Base-by-base conservation (phyloP, 2,797 vertebrate species). In the Gallirallus australis region DNA sequence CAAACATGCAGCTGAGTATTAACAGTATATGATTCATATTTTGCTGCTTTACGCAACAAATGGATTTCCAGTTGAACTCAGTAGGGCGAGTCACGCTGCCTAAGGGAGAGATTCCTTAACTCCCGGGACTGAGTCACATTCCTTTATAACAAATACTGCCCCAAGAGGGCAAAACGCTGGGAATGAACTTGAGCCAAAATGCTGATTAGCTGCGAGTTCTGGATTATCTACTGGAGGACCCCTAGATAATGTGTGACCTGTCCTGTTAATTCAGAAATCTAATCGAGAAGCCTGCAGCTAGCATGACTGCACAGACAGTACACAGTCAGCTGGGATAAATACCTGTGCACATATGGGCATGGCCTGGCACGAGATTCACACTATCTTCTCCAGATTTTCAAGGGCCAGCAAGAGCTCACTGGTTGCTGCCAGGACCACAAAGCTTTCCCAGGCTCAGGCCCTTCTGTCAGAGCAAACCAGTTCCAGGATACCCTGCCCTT, bases 31-130 rank as follows among this genome's bases (percentile, higher is more conserved):
- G 89, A 96, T 89, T 87, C 78, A 87, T 75, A 80, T 85, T 93
- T 85, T 91, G 45, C 68, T 77, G 28, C 61, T 92, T 82, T 75
- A 85, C 75, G 56, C 64, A 82, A 85, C 28, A 70, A 94, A 92
- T 85, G 39, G 45, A 90, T 96, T 94, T 90, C 71, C 18, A 80
- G 80, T 89, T 90, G 70, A 95, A 90, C 90, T 90, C 86, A 80
- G 60, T 40, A 83, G 54, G 73, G 90, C 21, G 2, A 96, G 81
- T 82, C 88, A 86, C 42, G 15, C 28, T 82, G 88, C 93, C 88
- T 82, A 39, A 69, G n/a, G 92, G 54, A 82, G n/a, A 13, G 56
- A 94, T 96, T 88, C 80, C 77, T 81, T 90, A 94, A 63, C 63
- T 90, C 77, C 60, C 47, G 42, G 66, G 81, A 90, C 56, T 89